Evolutionary conservation across 2,113 vertebrate genomes (phyloP).

Genomic region (Drymodes brunneopygia): DNA sequence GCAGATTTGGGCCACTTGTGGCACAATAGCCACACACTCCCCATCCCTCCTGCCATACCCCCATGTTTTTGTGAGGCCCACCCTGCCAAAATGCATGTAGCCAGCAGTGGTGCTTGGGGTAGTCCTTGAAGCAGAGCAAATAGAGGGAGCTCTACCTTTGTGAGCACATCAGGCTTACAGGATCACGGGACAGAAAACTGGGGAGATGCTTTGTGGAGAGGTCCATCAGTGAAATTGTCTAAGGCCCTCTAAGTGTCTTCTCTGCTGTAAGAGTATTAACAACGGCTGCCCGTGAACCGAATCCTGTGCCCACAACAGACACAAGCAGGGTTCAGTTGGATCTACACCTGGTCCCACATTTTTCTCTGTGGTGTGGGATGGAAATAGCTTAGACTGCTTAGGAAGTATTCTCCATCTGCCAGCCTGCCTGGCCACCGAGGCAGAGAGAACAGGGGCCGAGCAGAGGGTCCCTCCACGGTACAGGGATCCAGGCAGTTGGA

Average conservation of each 20-base stretch:
- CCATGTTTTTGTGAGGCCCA: neutral
- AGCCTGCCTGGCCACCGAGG: neutral
- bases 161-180: neutral
- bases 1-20: neutral
- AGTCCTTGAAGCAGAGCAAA: neutral
- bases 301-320: neutral
- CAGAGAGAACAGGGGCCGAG: neutral
- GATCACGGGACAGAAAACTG: neutral
- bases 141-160: neutral
- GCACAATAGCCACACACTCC: neutral
- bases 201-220: neutral
- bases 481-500: neutral
- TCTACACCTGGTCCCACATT: neutral
- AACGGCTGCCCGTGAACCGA: neutral
- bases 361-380: neutral
- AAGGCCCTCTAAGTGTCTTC: neutral
- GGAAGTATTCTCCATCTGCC: neutral
- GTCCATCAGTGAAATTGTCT: neutral
- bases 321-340: neutral
- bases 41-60: neutral
- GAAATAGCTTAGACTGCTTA: neutral
- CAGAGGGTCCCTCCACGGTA: neutral
- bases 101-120: neutral
- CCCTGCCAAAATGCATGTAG: neutral
- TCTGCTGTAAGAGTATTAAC: neutral